Conservation (phyloP, 2,797 vertebrate genomes). For the Trachurus trachurus region DNA sequence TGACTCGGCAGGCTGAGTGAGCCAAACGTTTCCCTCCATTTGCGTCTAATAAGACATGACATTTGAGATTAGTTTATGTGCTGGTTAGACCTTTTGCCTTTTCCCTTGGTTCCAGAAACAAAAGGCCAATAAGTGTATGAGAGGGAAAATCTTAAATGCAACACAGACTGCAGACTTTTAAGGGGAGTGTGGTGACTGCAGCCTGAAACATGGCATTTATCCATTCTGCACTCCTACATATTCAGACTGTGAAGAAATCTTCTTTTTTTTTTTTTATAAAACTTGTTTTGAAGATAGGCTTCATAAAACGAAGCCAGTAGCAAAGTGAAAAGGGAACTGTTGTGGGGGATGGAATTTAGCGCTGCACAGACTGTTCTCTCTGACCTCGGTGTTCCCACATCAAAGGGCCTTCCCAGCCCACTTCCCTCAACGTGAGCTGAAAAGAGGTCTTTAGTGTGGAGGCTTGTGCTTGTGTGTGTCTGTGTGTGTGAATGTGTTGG, state of each 20-base stretch:
- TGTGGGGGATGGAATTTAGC: constrained; percentile 86
- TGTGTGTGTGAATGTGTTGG: constrained; percentile 67
- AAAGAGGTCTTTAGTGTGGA: constrained; percentile 80
- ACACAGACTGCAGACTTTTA: constrained; percentile 63
- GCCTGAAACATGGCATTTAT: constrained; percentile 73
- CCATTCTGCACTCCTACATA: constrained; percentile 74
- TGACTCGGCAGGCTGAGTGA: constrained; percentile 85
- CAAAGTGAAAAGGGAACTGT: constrained; percentile 81
- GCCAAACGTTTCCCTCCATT: constrained; percentile 87
- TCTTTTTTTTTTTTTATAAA: constrained; percentile 12
- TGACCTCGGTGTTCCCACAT: constrained; percentile 87
- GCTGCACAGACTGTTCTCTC: constrained; percentile 84
- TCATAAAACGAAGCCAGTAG: constrained; percentile 77
- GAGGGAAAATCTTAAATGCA: constrained; percentile 64
- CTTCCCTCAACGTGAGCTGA: constrained; percentile 80
- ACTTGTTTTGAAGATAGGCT: constrained; percentile 78
- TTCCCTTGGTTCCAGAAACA: constrained; percentile 82
- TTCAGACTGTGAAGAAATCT: constrained; percentile 70
- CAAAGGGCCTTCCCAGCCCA: constrained; percentile 84
- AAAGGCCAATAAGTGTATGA: constrained; percentile 76
- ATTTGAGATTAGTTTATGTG: constrained; percentile 94
- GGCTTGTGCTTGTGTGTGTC: constrained; percentile 70
- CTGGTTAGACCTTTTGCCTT: constrained; percentile 88
- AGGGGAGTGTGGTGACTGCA: constrained; percentile 56
- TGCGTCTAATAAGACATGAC: constrained; percentile 92